Conservation (phyloP, 2,113 vertebrate genomes). For the Malurus cyaneus region DNA sequence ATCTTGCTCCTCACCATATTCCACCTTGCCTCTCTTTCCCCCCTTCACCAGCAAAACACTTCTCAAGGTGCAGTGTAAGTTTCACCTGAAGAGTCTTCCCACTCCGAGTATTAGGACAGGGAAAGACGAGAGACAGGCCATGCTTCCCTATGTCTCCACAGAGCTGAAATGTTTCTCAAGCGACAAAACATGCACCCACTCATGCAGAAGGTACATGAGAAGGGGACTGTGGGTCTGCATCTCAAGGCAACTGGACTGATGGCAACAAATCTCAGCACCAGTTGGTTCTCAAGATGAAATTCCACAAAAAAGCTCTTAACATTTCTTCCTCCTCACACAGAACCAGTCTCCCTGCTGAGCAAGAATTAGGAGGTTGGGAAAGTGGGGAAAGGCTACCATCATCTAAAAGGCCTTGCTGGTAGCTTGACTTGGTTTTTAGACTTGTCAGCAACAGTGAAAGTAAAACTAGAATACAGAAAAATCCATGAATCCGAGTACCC, state of each 20-base stretch:
- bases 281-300: neutral
- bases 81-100: neutral
- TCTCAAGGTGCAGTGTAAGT: neutral
- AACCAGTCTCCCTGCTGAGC: neutral
- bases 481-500: neutral
- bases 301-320: neutral
- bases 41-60: neutral
- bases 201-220: neutral
- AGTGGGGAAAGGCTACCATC: neutral
- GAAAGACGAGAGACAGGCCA: neutral
- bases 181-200: neutral
- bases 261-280: neutral
- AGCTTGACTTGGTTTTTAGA: neutral
- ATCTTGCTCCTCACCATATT: neutral
- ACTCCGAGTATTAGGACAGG: neutral
- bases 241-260: neutral
- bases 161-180: neutral
- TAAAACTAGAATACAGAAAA: neutral
- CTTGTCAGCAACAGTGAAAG: neutral
- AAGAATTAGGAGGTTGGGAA: neutral
- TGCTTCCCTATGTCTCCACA: fast-evolving
- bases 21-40: neutral
- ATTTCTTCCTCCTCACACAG: neutral
- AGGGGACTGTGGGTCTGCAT: neutral
- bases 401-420: neutral